A percentile compares a stretch with the other conserved stretches of the same genome.
phyloP scores from a whole-genome alignment of 2,797 vertebrate species.

The Mormyrus hasselquistii region DNA sequence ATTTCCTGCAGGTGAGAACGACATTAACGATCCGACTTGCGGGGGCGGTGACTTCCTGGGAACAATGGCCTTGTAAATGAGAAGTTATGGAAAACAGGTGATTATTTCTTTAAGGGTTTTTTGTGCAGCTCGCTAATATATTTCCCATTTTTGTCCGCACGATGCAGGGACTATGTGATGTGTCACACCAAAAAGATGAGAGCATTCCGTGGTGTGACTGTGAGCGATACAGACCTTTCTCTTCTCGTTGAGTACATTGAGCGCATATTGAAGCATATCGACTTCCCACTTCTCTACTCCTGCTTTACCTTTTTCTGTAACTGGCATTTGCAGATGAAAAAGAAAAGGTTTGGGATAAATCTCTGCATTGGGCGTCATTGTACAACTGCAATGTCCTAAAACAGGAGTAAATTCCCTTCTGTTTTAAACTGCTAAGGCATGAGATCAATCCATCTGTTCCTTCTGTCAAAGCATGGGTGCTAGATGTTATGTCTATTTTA shows the following conservation, averaged over 20 bases:
- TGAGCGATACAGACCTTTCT: constrained; percentile 74
- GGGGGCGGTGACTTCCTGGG: too few species aligned
- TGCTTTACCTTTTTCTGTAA: constrained; percentile 75
- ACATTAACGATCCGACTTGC: background rate
- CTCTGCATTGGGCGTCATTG: background rate
- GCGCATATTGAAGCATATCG: constrained; percentile 81
- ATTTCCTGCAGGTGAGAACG: constrained; percentile 64
- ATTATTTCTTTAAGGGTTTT: background rate
- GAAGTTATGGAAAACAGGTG: background rate
- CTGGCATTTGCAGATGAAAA: constrained; percentile 48
- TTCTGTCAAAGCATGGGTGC: background rate
- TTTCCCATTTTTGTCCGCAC: background rate
- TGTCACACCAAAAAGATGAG: background rate
- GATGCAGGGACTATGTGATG: background rate
- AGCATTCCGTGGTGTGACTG: background rate
- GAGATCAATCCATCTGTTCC: background rate
- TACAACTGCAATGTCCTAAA: background rate
- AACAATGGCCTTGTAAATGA: background rate
- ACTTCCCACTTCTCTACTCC: constrained; percentile 80
- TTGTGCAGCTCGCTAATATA: background rate
- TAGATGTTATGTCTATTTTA: background rate
- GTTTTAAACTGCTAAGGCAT: background rate
- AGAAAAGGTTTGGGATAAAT: background rate
- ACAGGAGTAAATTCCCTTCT: background rate
- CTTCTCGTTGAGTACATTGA: constrained; percentile 89